Percentiles rank a stretch among this genome's conserved stretches.
Evolutionary conservation across 2,797 vertebrate species (phyloP).

Genomic region (Hafferia zeledoni): DNA sequence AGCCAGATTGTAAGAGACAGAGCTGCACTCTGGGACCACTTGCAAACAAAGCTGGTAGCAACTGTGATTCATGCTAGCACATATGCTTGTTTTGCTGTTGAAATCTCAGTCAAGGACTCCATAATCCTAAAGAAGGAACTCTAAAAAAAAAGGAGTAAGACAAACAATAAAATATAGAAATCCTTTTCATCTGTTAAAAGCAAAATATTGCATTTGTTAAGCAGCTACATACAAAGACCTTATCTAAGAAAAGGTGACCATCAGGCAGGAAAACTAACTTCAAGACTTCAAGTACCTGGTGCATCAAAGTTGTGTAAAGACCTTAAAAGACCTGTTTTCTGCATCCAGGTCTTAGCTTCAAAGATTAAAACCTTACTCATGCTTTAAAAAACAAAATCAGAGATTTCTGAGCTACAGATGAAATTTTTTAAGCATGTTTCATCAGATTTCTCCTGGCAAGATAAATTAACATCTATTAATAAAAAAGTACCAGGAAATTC

Average conservation of each 20-base stretch:
- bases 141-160: neutral
- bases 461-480: neutral
- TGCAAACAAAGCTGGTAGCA: conserved; percentile 51
- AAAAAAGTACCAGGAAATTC: neutral
- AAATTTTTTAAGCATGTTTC: neutral
- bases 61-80: conserved; percentile 34
- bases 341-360: neutral
- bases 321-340: neutral
- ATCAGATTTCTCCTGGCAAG: neutral
- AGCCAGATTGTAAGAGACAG: conserved; percentile 59
- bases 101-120: conserved; percentile 44
- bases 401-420: neutral
- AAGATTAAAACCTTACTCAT: neutral
- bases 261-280: neutral
- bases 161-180: neutral
- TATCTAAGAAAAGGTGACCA: neutral
- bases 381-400: neutral
- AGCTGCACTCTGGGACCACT: conserved; percentile 51
- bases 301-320: neutral
- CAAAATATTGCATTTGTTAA: neutral
- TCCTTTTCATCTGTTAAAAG: neutral
- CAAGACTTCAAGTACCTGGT: neutral
- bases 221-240: neutral
- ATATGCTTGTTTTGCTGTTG: conserved; percentile 51
- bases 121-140: neutral